Evolutionary conservation across 2,797 vertebrate genomes (phyloP).

Genomic region (Enteromius paludinosus): DNA sequence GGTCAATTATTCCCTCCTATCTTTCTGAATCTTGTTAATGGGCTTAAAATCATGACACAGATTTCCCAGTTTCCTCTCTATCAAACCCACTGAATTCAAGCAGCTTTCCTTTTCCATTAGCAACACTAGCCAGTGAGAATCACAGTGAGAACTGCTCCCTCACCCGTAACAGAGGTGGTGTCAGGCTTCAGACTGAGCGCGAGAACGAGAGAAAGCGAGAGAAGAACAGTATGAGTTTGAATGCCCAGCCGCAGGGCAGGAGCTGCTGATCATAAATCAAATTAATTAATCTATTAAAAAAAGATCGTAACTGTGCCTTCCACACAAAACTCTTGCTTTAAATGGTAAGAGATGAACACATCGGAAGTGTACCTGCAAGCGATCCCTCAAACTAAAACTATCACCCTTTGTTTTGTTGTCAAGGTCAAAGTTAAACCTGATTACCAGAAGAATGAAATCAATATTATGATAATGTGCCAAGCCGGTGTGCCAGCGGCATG

Average conservation of each 20-base stretch:
- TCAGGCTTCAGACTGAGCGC: constrained; percentile 47
- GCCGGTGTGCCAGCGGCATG: constrained; percentile 1
- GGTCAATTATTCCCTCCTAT: background rate
- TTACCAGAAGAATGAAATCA: constrained; percentile 25
- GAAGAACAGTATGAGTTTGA: constrained; percentile 14
- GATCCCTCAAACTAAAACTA: constrained; percentile 11
- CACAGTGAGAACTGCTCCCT: constrained; percentile 68
- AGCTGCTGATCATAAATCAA: constrained; percentile 51
- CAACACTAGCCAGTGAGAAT: constrained; percentile 57
- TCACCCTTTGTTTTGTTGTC: constrained; percentile 11
- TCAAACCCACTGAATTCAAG: constrained; percentile 16
- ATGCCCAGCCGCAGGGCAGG: constrained; percentile 26
- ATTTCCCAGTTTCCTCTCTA: constrained; percentile 18
- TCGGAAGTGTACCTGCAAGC: background rate
- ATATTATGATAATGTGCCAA: constrained; percentile 25
- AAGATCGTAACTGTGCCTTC: constrained; percentile 16
- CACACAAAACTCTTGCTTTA: constrained; percentile 6
- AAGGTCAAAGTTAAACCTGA: constrained; percentile 39
- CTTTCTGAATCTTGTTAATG: background rate
- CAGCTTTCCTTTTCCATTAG: constrained; percentile 34
- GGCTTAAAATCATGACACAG: constrained; percentile 9
- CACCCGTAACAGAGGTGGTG: constrained; percentile 61
- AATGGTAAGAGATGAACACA: background rate
- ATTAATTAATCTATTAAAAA: constrained; percentile 75
- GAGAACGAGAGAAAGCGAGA: constrained; percentile 34